A percentile compares a stretch with the other conserved stretches of the same genome.
These are phyloP conservation scores for Calidris pugnax DNA, from an alignment of 2,113 vertebrate species.

Conservation along the genomic window DNA sequence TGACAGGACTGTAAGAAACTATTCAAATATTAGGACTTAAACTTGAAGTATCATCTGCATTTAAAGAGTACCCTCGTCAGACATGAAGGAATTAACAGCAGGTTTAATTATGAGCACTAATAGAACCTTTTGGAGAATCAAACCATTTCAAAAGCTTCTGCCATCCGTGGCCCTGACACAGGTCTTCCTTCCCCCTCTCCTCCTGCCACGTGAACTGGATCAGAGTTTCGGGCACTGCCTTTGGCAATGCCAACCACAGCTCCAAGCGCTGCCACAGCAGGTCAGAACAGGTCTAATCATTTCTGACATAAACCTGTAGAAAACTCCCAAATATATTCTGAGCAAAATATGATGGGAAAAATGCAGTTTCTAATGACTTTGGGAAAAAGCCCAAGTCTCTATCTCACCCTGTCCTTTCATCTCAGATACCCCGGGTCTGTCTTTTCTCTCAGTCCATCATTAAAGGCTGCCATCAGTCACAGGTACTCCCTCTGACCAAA, in stretches of 20 bases:
- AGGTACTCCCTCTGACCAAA: fast-evolving
- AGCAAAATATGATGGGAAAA: neutral
- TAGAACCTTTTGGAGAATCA: neutral
- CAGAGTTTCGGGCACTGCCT: neutral
- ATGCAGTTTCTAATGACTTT: neutral
- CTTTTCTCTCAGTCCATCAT: neutral
- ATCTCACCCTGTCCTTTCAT: neutral
- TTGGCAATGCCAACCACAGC: neutral
- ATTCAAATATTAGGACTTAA: neutral
- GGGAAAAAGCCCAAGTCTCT: neutral
- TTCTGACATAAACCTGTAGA: neutral
- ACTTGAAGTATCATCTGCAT: neutral
- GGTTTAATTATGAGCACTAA: neutral
- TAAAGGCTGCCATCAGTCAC: neutral
- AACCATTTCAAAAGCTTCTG: neutral
- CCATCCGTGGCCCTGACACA: neutral
- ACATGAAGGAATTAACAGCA: neutral
- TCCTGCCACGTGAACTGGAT: neutral
- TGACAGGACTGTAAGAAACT: neutral
- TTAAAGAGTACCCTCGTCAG: neutral
- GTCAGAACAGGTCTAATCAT: neutral
- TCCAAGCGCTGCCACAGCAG: neutral
- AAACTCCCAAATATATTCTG: neutral
- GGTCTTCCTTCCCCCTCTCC: neutral
- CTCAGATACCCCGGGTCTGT: neutral